Evolutionary conservation across 2,888 invertebrate species (phyloP).

Genomic region (Drosophila kambysellisi): DNA sequence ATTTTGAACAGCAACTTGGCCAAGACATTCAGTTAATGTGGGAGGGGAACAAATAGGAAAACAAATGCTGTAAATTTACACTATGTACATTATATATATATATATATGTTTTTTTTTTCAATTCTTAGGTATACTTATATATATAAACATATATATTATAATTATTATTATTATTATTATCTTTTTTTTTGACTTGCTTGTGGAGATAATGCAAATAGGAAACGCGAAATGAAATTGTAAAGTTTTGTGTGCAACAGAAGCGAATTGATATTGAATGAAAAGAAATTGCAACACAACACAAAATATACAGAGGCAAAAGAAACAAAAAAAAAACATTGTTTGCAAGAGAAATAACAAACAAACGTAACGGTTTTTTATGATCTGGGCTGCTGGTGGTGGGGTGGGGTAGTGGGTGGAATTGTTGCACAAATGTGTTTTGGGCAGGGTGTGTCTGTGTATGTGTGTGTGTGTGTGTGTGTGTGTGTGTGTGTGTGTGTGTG

Average conservation of each 20-base stretch:
- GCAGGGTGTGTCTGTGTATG: not conserved
- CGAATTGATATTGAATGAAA: slow-evolving; percentile 61
- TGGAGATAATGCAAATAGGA: slow-evolving; percentile 23
- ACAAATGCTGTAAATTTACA: slow-evolving; percentile 38
- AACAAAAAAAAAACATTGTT: slow-evolving; percentile 11
- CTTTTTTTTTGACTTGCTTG: slow-evolving; percentile 34
- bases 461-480: not conserved
- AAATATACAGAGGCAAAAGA: slow-evolving; percentile 43
- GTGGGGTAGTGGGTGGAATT: not conserved
- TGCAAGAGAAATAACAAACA: slow-evolving; percentile 21
- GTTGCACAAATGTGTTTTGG: not conserved
- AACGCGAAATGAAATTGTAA: slow-evolving; percentile 56
- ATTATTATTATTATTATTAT: slow-evolving; percentile 15
- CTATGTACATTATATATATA: slow-evolving; percentile 41
- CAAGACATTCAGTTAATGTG: slow-evolving; percentile 20
- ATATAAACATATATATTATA: not conserved
- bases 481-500: not conserved
- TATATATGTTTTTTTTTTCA: slow-evolving; percentile 18
- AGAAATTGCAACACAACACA: slow-evolving; percentile 43
- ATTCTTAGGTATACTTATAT: slow-evolving; percentile 14
- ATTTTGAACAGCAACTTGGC: slow-evolving; percentile 15
- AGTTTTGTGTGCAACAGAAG: slow-evolving; percentile 33
- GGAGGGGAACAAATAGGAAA: slow-evolving; percentile 20
- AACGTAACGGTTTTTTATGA: not conserved
- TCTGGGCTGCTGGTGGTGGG: not conserved